A percentile compares a stretch with the other conserved stretches of the same genome.
These are phyloP conservation scores for Limnephilus auricula DNA, from an alignment of 2,888 invertebrate species.

Conservation along the genomic window DNA sequence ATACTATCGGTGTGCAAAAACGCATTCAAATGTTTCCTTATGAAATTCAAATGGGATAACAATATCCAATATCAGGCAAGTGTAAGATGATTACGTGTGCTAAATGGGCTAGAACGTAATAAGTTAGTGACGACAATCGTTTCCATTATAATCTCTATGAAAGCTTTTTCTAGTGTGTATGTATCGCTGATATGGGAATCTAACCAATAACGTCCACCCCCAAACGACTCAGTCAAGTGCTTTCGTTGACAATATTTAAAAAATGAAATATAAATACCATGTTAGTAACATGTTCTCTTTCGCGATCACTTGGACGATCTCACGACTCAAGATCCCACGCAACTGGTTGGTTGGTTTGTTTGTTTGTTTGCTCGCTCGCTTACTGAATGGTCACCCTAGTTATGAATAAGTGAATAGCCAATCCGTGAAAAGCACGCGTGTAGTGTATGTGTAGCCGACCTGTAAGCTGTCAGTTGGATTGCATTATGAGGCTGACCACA, in stretches of 20 bases:
- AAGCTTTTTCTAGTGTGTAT: too few relatives aligned
- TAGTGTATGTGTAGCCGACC: conserved; percentile 28
- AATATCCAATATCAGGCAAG: too few relatives aligned
- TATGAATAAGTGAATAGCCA: conserved; percentile 37
- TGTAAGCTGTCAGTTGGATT: conserved; percentile 39
- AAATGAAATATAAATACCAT: background rate
- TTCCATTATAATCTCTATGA: too few relatives aligned
- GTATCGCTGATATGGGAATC: background rate
- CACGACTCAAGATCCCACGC: background rate
- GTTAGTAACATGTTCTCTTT: background rate
- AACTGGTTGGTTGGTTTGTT: background rate
- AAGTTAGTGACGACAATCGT: too few relatives aligned
- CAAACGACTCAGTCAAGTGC: background rate
- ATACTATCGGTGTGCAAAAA: too few relatives aligned
- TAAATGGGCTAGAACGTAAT: too few relatives aligned
- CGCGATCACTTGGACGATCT: background rate
- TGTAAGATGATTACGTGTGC: too few relatives aligned
- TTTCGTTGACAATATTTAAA: background rate
- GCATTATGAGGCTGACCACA: conserved; percentile 48
- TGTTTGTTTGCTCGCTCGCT: background rate
- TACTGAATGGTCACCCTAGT: conserved; percentile 18
- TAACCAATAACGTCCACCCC: background rate
- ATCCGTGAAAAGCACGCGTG: conserved; percentile 31
- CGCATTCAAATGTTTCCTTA: too few relatives aligned
- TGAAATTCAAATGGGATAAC: too few relatives aligned